These are phyloP conservation scores for Oreochromis grahami DNA, from an alignment of 2,797 vertebrate genomes.

Conservation along the genomic window DNA sequence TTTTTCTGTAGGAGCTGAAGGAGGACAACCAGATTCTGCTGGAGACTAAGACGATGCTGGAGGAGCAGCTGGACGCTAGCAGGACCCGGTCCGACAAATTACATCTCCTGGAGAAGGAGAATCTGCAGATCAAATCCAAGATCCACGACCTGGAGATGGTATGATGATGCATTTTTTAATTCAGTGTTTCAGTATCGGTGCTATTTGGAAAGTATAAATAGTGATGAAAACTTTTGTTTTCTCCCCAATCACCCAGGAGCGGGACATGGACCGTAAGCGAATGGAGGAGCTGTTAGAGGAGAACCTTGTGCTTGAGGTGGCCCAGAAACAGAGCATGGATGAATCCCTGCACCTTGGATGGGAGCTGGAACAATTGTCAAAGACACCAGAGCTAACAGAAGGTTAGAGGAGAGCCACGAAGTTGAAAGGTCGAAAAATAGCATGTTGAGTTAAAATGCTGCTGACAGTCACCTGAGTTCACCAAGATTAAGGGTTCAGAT, in stretches of 20 bases:
- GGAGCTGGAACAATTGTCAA: slow-evolving; percentile 96
- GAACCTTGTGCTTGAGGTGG: slow-evolving; percentile 96
- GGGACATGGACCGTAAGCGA: slow-evolving; percentile 92
- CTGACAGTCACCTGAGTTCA: neutral
- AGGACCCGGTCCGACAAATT: slow-evolving; percentile 93
- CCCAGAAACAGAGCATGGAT: slow-evolving; percentile 99
- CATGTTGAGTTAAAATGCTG: neutral
- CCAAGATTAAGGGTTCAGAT: neutral
- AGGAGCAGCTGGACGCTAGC: slow-evolving; percentile 90
- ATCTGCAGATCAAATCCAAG: slow-evolving; percentile 93
- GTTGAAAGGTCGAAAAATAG: neutral
- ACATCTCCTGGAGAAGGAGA: slow-evolving; percentile 96
- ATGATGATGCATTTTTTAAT: slow-evolving; percentile 31
- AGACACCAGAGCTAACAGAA: slow-evolving; percentile 89
- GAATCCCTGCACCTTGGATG: slow-evolving; percentile 97
- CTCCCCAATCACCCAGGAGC: slow-evolving; percentile 74
- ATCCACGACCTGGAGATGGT: slow-evolving; percentile 98
- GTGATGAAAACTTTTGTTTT: neutral
- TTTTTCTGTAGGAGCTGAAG: slow-evolving; percentile 86
- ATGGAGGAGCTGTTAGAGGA: slow-evolving; percentile 97
- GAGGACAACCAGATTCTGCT: slow-evolving; percentile 97
- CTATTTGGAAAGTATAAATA: neutral
- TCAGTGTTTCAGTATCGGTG: neutral
- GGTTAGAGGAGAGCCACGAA: slow-evolving; percentile 61
- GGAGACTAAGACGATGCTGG: slow-evolving; percentile 96